Evolutionary conservation across 2,113 vertebrate genomes (phyloP).

Genomic region (Apteryx mantelli): DNA sequence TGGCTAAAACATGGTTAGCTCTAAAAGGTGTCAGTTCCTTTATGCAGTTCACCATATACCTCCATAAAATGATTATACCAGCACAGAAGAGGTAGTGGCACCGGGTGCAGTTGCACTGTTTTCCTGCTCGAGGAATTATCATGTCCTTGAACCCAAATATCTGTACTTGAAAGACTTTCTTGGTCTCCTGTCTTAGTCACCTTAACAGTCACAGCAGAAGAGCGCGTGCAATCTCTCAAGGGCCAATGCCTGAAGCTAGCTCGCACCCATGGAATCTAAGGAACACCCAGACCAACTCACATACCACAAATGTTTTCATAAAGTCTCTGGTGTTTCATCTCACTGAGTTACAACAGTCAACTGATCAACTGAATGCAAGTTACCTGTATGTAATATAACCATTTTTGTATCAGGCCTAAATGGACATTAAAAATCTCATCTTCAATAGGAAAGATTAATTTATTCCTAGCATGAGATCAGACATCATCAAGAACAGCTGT

Average conservation of each 20-base stretch:
- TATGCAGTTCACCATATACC: background rate
- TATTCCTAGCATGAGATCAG: background rate
- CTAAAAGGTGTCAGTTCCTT: background rate
- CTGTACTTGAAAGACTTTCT: background rate
- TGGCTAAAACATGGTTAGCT: background rate
- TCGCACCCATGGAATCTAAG: background rate
- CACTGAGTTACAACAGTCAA: background rate
- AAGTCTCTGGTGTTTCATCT: background rate
- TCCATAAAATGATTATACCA: background rate
- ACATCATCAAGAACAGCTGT: background rate
- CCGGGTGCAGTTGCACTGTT: background rate
- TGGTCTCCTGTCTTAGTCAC: background rate
- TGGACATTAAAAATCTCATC: background rate
- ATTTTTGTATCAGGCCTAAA: background rate
- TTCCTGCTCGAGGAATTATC: background rate
- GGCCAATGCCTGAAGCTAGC: background rate
- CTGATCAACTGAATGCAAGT: background rate
- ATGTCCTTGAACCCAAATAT: background rate
- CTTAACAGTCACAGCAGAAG: background rate
- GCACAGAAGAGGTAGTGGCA: rapidly evolving
- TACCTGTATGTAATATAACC: background rate
- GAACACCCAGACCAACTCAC: background rate
- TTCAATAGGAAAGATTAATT: background rate
- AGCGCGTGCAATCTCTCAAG: background rate
- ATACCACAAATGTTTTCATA: background rate